Conservation (phyloP, 1,140 invertebrate genomes). For the Heliconius hermathena region DNA sequence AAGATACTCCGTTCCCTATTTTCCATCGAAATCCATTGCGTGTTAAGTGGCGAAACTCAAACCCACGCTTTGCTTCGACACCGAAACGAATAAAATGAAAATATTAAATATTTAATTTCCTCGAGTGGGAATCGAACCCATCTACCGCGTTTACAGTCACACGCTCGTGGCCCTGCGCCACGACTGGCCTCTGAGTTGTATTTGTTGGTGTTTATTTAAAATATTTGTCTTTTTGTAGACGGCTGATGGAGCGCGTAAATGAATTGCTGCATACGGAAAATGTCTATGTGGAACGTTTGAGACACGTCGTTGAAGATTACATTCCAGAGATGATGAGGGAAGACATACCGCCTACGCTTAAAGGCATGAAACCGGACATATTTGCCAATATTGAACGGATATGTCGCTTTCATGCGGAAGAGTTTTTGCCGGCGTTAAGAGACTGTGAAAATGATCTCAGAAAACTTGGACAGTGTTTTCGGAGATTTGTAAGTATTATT, state of each 20-base stretch:
- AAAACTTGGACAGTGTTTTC: slow-evolving; percentile 76
- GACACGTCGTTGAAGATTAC: slow-evolving; percentile 77
- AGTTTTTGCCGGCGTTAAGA: slow-evolving; percentile 74
- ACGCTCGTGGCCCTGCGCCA: no score
- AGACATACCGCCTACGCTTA: slow-evolving; percentile 57
- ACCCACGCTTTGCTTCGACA: no score
- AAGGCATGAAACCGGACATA: slow-evolving; percentile 66
- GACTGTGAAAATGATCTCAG: slow-evolving; percentile 76
- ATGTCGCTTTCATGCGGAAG: slow-evolving; percentile 72
- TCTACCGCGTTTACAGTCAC: no score
- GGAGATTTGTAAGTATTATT: slow-evolving; percentile 61
- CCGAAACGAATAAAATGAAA: no score
- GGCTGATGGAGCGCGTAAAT: slow-evolving; percentile 74
- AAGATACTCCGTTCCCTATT: no score
- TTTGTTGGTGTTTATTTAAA: neutral
- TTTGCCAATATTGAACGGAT: slow-evolving; percentile 79
- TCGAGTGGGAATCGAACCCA: no score
- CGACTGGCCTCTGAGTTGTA: no score
- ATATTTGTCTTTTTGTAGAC: slow-evolving; percentile 54
- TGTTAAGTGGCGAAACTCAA: no score
- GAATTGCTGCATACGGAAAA: slow-evolving; percentile 77
- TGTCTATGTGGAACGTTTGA: slow-evolving; percentile 73
- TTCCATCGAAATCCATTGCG: no score
- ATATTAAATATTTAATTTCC: no score
- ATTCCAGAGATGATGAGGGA: slow-evolving; percentile 67